These are phyloP conservation scores for Phrynosoma platyrhinos DNA, from an alignment of 2,113 vertebrate genomes.

Conservation along the genomic window DNA sequence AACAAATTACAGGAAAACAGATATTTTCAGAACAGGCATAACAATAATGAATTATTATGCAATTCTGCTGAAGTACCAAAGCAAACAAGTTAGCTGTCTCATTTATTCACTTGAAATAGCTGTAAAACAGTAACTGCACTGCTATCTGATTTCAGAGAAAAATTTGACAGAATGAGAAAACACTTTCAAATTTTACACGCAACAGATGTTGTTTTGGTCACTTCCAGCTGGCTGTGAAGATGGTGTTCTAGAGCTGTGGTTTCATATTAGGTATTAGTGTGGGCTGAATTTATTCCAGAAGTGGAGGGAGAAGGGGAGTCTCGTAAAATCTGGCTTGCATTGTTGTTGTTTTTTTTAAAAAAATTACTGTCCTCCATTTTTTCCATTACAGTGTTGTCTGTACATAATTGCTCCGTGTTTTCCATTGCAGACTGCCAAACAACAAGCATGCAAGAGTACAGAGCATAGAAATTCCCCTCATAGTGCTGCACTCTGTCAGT, in stretches of 20 bases:
- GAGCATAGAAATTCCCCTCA: slow-evolving; percentile 57
- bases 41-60: slow-evolving; percentile 36
- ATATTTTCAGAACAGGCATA: neutral
- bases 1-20: neutral
- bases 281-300: slow-evolving; percentile 60
- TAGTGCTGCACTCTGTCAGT: slow-evolving; percentile 59
- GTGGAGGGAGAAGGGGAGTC: slow-evolving; percentile 43
- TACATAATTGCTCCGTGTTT: slow-evolving; percentile 75
- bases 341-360: slow-evolving; percentile 49
- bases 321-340: slow-evolving; percentile 69
- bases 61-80: slow-evolving; percentile 38
- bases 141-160: slow-evolving; percentile 50
- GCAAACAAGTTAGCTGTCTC: slow-evolving; percentile 42
- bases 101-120: slow-evolving; percentile 47
- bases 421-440: slow-evolving; percentile 75
- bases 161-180: slow-evolving; percentile 56
- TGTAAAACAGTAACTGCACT: slow-evolving; percentile 54
- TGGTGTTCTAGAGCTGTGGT: slow-evolving; percentile 66
- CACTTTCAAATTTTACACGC: slow-evolving; percentile 59
- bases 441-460: slow-evolving; percentile 50
- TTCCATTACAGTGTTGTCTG: slow-evolving; percentile 78
- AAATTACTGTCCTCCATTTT: slow-evolving; percentile 70
- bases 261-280: slow-evolving; percentile 64
- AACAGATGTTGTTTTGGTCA: slow-evolving; percentile 79
- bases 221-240: slow-evolving; percentile 75